phyloP scores from a whole-genome alignment of 2,797 vertebrate genomes.

The Neomorphus geoffroyi region DNA sequence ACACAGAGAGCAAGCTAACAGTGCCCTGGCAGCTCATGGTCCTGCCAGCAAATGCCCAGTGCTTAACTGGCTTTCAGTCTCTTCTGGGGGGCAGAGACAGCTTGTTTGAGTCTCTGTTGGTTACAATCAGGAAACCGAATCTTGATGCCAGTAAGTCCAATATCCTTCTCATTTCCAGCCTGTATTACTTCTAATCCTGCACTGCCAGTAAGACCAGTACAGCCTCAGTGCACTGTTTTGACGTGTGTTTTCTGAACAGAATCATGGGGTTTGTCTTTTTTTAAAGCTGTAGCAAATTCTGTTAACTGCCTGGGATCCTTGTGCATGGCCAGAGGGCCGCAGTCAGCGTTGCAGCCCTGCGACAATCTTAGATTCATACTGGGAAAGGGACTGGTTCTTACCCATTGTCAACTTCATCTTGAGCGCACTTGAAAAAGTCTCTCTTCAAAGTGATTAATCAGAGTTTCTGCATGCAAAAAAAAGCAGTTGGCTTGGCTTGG shows the following conservation, averaged over 20 bases:
- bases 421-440: background rate
- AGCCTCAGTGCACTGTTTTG: background rate
- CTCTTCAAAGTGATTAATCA: background rate
- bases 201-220: background rate
- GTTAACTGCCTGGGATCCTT: background rate
- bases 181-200: background rate
- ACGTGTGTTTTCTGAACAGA: background rate
- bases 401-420: background rate
- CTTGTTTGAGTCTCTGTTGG: background rate
- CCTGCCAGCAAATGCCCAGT: background rate
- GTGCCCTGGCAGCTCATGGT: background rate
- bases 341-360: fast-evolving
- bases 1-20: background rate
- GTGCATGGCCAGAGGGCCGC: fast-evolving
- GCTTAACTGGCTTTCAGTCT: background rate
- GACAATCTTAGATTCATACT: background rate
- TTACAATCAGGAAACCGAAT: background rate
- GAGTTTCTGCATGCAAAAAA: background rate
- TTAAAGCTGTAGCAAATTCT: background rate
- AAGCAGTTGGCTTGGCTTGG: background rate
- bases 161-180: background rate
- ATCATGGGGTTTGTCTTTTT: background rate
- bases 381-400: background rate
- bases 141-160: background rate
- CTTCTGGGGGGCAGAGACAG: background rate